phyloP scores from a whole-genome alignment of 2,113 vertebrate genomes.

The Podarcis muralis region DNA sequence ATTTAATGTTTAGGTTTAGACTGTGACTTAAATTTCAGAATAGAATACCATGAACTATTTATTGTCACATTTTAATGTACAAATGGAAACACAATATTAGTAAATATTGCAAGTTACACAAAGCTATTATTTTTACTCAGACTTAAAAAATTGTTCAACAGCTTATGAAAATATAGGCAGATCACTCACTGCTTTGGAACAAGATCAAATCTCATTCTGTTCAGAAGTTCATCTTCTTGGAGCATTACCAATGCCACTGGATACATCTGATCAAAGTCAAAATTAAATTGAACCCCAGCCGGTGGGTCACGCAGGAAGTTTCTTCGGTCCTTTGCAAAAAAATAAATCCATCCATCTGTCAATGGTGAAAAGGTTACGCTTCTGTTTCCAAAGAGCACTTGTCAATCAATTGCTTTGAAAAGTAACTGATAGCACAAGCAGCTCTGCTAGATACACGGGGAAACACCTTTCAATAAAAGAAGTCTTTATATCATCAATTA shows the following conservation, averaged over 20 bases:
- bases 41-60: neutral
- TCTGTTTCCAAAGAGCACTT: neutral
- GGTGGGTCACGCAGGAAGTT: constrained; percentile 93
- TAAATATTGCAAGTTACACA: neutral
- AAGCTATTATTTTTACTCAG: neutral
- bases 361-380: neutral
- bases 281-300: constrained; percentile 91
- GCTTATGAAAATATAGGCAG: neutral
- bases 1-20: neutral
- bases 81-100: neutral
- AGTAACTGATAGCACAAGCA: neutral
- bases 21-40: neutral
- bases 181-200: constrained; percentile 92
- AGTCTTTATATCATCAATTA: neutral
- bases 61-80: neutral
- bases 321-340: constrained; percentile 85
- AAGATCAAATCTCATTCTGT: constrained; percentile 93
- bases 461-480: neutral
- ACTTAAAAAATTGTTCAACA: neutral
- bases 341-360: neutral
- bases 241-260: constrained; percentile 92
- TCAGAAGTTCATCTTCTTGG: constrained; percentile 91
- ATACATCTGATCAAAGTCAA: constrained; percentile 92
- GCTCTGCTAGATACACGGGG: neutral
- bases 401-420: neutral